These are phyloP conservation scores for Leptinotarsa defecta DNA, from an alignment of 1,140 invertebrate species.

Conservation along the genomic window DNA sequence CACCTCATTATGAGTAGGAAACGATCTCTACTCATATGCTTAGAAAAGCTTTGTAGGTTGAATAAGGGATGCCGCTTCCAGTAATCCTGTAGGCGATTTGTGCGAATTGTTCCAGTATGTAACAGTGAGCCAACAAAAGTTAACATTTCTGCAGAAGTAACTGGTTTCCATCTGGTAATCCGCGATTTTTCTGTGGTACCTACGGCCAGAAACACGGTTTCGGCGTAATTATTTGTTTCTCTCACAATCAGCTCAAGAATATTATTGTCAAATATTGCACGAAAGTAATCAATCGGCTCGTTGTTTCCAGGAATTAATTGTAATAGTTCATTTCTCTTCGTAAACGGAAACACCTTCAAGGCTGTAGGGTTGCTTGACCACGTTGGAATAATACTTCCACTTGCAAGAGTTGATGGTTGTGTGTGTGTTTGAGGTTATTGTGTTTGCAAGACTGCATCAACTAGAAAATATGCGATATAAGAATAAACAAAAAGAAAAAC, in stretches of 20 bases:
- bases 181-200: background rate
- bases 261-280: slow-evolving; percentile 1
- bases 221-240: background rate
- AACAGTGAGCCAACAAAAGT: background rate
- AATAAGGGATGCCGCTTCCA: background rate
- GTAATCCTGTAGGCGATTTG: background rate
- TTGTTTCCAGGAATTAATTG: background rate
- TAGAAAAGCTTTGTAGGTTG: slow-evolving; percentile 1
- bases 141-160: background rate
- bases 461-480: no score
- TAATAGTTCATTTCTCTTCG: background rate
- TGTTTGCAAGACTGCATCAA: no score
- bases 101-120: background rate
- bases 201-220: background rate
- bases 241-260: background rate
- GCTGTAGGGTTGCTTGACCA: background rate
- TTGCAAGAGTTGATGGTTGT: no score
- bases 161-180: background rate
- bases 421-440: no score
- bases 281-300: slow-evolving; percentile 6
- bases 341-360: background rate
- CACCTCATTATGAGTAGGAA: slow-evolving; percentile 40
- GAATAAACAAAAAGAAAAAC: no score
- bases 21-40: slow-evolving; percentile 14
- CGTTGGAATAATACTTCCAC: background rate